These are phyloP conservation scores for Melinaea marsaeus DNA, from an alignment of 2,888 invertebrate species.

Conservation along the genomic window DNA sequence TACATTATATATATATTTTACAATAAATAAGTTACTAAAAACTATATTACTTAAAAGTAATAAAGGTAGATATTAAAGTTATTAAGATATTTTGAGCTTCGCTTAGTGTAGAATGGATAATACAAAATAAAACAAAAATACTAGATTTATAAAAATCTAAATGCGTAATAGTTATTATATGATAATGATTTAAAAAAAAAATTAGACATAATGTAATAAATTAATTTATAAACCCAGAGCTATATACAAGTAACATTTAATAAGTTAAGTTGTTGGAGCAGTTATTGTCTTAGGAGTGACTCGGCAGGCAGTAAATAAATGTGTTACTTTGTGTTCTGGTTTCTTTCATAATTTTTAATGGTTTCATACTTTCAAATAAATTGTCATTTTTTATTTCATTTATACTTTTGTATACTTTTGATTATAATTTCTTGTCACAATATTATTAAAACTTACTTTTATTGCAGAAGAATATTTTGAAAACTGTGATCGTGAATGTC, in stretches of 20 bases:
- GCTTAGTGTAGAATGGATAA: too few species aligned
- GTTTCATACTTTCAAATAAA: slow-evolving; percentile 11
- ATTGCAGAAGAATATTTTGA: slow-evolving; percentile 84
- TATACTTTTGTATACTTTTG: not conserved
- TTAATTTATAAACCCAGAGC: not conserved
- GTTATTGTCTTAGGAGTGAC: not conserved
- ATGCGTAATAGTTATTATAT: too few species aligned
- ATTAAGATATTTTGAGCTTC: too few species aligned
- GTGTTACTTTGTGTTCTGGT: slow-evolving; percentile 6
- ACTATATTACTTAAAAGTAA: too few species aligned
- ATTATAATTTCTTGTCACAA: not conserved
- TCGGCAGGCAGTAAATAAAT: slow-evolving; percentile 12
- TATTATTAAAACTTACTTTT: slow-evolving; percentile 22
- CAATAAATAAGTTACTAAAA: not conserved
- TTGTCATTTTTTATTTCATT: slow-evolving; percentile 9
- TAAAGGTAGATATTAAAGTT: too few species aligned
- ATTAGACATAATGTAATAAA: too few species aligned
- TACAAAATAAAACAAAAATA: too few species aligned
- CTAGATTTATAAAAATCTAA: too few species aligned
- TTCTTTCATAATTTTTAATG: slow-evolving; percentile 10
- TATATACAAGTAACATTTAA: not conserved
- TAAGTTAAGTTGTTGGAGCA: not conserved
- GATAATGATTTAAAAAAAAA: too few species aligned
- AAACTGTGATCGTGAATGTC: slow-evolving; percentile 87
- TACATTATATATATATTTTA: not conserved